Evolutionary conservation across 2,888 invertebrate genomes (phyloP), one percentile per base, ranked within the genome.

Genomic region (Xylota sylvarum): DNA sequence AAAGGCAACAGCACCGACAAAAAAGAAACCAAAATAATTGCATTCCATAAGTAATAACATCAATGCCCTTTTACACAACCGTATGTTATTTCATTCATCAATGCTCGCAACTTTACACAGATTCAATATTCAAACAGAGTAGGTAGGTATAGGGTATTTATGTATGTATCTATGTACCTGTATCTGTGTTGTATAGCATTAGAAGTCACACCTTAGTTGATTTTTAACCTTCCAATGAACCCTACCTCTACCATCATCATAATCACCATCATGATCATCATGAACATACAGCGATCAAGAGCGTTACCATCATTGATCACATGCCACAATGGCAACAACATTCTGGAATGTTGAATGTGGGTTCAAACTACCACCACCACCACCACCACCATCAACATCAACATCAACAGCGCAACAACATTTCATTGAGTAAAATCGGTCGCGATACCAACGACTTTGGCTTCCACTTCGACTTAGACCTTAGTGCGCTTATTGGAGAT

Each of bases 151-250:
- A 23, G n/a, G n/a, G n/a, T n/a, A n/a, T n/a, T n/a, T n/a, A n/a
- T n/a, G n/a, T n/a, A n/a, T n/a, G n/a, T n/a, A n/a, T n/a, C 3
- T 14, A 5, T 14, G 46, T 60, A 55, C 55, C 37, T 64, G 56
- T 69, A 50, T 69, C 37, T 46, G 60, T 46, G 48, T 56, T 62
- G 83, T 60, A 72, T 23, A 81, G 52, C 67, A 77, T 85, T 76
- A 82, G 74, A 86, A 82, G 82, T 86, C 82, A 73, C 86, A 82
- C 86, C 82, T 82, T 78, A 86, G 86, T 86, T 86, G 82, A 86
- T 86, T 77, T 86, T 73, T 86, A 86, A 86, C 86, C 86, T 86
- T 86, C 69, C 86, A 86, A 69, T 86, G 86, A 86, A 86, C 86
- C 86, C 82, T 82, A 82, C 73, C 77, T 82, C 48, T 72, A 65